Base-by-base conservation (phyloP, 2,888 invertebrate species). In the Dynastes hyllus region DNA sequence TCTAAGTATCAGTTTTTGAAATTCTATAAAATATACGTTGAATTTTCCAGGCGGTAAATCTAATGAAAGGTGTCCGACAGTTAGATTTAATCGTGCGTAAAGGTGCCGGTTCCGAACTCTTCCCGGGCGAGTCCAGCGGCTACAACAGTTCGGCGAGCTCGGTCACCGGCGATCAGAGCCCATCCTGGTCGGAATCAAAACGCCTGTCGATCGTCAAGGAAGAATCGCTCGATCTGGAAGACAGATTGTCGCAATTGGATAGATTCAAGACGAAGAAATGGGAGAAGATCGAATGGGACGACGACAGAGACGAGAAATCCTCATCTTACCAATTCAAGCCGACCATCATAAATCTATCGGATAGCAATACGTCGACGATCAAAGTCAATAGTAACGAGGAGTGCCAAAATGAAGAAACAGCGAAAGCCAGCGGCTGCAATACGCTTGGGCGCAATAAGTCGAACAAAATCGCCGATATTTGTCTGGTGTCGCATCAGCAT, bases 71-170 rank as follows among this genome's bases (percentile, higher is more conserved):
- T 66, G 92, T 93, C 78, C 93, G 94, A 66, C 93, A 95, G 51
- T 90, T 97, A 78, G 95, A 95, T 85, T 91, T 97, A 85, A 88
- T 94, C 27, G 92, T 97, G 40, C 92, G 95, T 67, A 95, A 95
- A 86, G 94, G 94, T 4, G 95, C 94, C 0, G 96, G 96, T 65
- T 91, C 93, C 8, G 95, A 95, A 87, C 90, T 95, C 58, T 95
- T 95, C 84, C 95, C 95, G 0, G 95, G 95, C 8, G 95, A 95
- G 88, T 95, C 95, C 69, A 95, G 95, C 78, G 95, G 95, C 6
- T 95, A 95, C 89, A 95, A 95, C 86, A 95, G 95, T 85, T 95
- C 95, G 0, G 95, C 95, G n/a, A 95, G 95, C 81, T 95, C 94
- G 37, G 93, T 95, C 1, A 95, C 95, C 0, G 93, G 93, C 3